A percentile compares a stretch with the other conserved stretches of the same genome.
phyloP scores from a whole-genome alignment of 2,113 vertebrate species.

The Rhinoptilus africanus region DNA sequence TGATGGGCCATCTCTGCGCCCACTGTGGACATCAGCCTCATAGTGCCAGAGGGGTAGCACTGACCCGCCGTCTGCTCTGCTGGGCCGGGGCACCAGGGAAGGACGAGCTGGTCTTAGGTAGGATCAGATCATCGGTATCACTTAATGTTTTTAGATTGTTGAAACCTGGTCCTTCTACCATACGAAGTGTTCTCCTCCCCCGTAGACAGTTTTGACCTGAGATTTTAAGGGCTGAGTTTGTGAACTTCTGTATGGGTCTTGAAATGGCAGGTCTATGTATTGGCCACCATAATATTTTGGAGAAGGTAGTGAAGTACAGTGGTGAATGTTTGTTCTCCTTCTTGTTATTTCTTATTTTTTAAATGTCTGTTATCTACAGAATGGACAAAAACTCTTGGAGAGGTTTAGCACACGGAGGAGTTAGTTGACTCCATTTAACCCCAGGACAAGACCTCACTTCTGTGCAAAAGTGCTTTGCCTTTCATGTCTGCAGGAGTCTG shows the following conservation, averaged over 20 bases:
- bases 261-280: neutral
- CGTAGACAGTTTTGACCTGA: neutral
- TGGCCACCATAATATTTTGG: fast-evolving
- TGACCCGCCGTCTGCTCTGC: neutral
- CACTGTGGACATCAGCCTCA: fast-evolving
- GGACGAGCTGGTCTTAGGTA: fast-evolving
- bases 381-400: neutral
- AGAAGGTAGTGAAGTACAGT: neutral
- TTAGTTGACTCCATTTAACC: neutral
- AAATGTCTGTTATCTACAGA: neutral
- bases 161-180: neutral
- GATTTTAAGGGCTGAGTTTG: neutral
- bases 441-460: neutral
- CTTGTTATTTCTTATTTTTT: neutral
- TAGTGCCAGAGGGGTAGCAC: neutral
- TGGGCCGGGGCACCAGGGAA: neutral
- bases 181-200: neutral
- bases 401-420: fast-evolving
- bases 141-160: neutral
- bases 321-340: neutral
- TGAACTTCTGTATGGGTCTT: neutral
- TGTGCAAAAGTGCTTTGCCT: neutral
- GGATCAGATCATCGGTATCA: neutral
- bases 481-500: neutral
- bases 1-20: neutral